These are phyloP conservation scores for Philereme transversata DNA, from an alignment of 2,888 invertebrate species.

Conservation along the genomic window DNA sequence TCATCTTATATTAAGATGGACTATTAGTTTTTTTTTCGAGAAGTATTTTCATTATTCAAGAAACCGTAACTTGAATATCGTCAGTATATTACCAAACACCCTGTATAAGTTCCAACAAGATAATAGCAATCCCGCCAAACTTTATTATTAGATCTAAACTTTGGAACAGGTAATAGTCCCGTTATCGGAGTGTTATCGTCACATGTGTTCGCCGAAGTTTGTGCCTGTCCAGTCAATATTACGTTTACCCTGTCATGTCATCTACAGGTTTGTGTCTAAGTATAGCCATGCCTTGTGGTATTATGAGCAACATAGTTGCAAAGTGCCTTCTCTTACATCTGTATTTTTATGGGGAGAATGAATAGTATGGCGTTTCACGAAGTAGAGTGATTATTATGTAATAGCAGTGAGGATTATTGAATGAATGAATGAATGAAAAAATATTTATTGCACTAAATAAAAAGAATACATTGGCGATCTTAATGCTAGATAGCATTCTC, in stretches of 20 bases:
- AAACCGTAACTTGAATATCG: no score
- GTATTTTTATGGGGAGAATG: background rate
- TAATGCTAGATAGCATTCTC: no score
- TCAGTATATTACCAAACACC: no score
- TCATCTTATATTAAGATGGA: no score
- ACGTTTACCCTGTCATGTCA: conserved; percentile 30
- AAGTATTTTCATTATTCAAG: no score
- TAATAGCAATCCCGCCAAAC: background rate
- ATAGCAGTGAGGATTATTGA: background rate
- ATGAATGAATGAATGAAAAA: no score
- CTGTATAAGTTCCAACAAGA: background rate
- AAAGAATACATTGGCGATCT: no score
- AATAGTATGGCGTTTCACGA: background rate
- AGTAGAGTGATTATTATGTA: conserved; percentile 1
- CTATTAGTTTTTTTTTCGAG: no score
- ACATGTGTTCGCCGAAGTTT: conserved; percentile 14
- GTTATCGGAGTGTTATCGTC: conserved; percentile 16
- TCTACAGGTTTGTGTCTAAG: conserved; percentile 16
- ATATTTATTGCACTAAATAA: no score
- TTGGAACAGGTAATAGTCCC: background rate
- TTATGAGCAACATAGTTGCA: conserved; percentile 2
- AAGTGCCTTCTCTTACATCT: conserved; percentile 1
- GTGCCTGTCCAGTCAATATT: conserved; percentile 20
- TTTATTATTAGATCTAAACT: conserved; percentile 16
- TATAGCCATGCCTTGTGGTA: conserved; percentile 1